A percentile compares a stretch with the other conserved stretches of the same genome.
These are phyloP conservation scores for Smittia aterrima DNA, from an alignment of 2,888 invertebrate species.

Conservation along the genomic window DNA sequence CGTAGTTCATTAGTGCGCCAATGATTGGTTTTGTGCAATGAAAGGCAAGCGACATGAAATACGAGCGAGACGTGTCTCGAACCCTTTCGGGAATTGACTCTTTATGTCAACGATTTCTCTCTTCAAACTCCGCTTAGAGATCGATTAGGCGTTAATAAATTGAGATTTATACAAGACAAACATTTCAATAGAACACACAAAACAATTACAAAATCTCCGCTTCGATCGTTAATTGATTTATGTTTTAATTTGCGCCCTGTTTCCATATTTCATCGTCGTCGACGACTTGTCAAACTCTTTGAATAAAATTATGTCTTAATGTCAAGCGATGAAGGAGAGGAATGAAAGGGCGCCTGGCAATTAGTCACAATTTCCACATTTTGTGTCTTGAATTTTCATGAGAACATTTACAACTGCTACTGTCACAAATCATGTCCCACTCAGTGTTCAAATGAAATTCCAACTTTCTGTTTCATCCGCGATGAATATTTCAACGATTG, in stretches of 20 bases:
- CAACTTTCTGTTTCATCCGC: not conserved
- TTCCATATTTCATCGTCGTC: slow-evolving; percentile 19
- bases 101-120: slow-evolving; percentile 17
- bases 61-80: not conserved
- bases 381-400: slow-evolving; percentile 29
- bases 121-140: not conserved
- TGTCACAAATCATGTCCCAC: slow-evolving; percentile 18
- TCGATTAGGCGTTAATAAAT: slow-evolving; percentile 35
- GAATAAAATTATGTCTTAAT: slow-evolving; percentile 35
- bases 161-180: slow-evolving; percentile 32
- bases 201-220: slow-evolving; percentile 1
- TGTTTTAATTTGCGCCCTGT: slow-evolving; percentile 9
- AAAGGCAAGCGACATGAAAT: not conserved
- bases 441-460: slow-evolving; percentile 8
- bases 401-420: slow-evolving; percentile 38
- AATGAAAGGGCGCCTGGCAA: slow-evolving; percentile 26
- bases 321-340: not conserved
- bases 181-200: slow-evolving; percentile 18
- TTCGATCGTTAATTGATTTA: slow-evolving; percentile 31
- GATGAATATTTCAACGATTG: not conserved
- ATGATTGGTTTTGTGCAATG: not conserved
- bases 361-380: slow-evolving; percentile 19
- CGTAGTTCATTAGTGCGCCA: slow-evolving; percentile 17
- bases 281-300: slow-evolving; percentile 4
- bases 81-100: slow-evolving; percentile 28